A percentile compares a stretch with the other conserved stretches of the same genome.
Conservation (phyloP, 1,140 invertebrate species). For the Patella vulgata region DNA sequence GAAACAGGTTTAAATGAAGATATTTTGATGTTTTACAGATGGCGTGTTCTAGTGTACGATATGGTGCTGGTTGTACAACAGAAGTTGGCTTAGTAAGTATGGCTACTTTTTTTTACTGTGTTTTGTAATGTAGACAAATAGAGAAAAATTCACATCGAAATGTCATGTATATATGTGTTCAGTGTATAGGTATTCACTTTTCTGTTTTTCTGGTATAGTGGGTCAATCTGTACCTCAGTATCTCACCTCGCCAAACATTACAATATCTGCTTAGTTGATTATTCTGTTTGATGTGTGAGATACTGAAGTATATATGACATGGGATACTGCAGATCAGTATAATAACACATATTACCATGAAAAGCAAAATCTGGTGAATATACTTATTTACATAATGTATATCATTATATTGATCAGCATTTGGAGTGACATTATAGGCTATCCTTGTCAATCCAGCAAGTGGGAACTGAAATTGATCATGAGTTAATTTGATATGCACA, state of each 20-base stretch:
- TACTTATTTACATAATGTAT: too few species aligned
- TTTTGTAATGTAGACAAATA: constrained; percentile 70
- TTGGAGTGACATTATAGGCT: too few species aligned
- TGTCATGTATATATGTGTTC: background rate
- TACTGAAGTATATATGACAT: too few species aligned
- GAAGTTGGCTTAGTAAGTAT: constrained; percentile 75
- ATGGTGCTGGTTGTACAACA: constrained; percentile 84
- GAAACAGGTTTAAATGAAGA: too few species aligned
- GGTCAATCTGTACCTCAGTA: background rate
- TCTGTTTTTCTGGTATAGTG: background rate
- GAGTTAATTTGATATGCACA: background rate
- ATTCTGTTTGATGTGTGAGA: background rate
- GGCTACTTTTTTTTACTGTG: constrained; percentile 79
- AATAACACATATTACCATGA: too few species aligned
- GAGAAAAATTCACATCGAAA: background rate
- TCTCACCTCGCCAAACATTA: background rate
- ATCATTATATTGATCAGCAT: too few species aligned
- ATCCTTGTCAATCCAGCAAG: background rate
- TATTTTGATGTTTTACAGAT: too few species aligned
- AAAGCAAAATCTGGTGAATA: too few species aligned
- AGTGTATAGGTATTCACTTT: background rate
- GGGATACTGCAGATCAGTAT: too few species aligned
- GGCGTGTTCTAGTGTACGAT: constrained; percentile 86
- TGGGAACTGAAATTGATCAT: background rate
- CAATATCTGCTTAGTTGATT: background rate